phyloP scores from a whole-genome alignment of 1,140 invertebrate genomes.

The Pogonomyrmex californicus region DNA sequence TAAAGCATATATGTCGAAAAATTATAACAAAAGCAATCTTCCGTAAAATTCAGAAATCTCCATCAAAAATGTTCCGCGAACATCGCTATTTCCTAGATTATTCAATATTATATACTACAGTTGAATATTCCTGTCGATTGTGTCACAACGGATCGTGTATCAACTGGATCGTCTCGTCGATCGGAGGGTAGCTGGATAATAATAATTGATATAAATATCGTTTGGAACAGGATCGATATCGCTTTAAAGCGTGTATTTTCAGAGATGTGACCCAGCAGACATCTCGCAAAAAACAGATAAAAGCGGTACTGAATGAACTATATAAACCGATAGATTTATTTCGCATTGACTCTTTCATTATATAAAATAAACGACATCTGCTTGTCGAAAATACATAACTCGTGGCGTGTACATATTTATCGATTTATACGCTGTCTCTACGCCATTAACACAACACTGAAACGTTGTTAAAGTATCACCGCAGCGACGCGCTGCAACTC shows the following conservation, averaged over 20 bases:
- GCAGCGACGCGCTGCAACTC: background rate
- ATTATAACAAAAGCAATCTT: background rate
- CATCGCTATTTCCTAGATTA: background rate
- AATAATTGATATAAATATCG: conserved; percentile 35
- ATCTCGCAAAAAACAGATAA: conserved; percentile 16
- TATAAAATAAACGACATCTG: background rate
- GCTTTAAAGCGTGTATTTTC: conserved; percentile 37
- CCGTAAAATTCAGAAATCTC: background rate
- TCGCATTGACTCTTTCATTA: background rate
- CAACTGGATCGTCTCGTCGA: conserved; percentile 8
- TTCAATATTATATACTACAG: background rate
- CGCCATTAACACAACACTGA: conserved; percentile 14
- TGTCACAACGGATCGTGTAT: background rate
- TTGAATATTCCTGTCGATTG: background rate
- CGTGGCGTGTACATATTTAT: background rate
- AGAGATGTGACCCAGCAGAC: conserved; percentile 43
- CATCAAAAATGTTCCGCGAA: background rate
- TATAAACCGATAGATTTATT: conserved; percentile 8
- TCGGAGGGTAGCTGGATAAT: background rate
- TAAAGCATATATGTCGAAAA: background rate
- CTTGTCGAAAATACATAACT: conserved; percentile 12
- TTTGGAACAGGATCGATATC: background rate
- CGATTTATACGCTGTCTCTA: background rate
- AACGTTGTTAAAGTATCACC: background rate
- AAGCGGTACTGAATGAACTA: conserved; percentile 29